Evolutionary conservation across 2,113 vertebrate species (phyloP), one percentile per base, ranked within the genome.

Genomic region (Protobothrops mucrosquamatus): DNA sequence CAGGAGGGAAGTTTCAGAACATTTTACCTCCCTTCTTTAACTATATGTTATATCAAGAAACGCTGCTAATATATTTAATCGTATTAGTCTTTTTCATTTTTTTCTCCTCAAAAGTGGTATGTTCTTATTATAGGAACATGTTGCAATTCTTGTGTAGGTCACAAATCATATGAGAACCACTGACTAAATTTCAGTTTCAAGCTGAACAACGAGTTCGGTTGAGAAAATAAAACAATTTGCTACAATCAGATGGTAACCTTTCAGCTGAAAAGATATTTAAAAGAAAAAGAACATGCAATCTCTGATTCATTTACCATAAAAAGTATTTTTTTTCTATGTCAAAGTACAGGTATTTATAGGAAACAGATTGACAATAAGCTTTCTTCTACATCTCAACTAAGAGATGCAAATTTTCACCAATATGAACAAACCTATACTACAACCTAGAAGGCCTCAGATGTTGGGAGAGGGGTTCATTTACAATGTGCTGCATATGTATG

Each of bases 91-190:
- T 91, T 94, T 88, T 0, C 74, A 89, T 0, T 89, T 91, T 89
- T 39, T 14, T 6, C 39, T 12, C 39, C 6, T 22, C 12, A 0
- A 22, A 59, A 20, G 9, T 91, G 5, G 0, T 11, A 0, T 55
- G 22, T 1, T 93, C 89, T 14, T 88, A 4, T 92, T 61, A 61
- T 7, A 91, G 87, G 2, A 3, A 3, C 23, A 34, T 54, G 64
- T 1, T 92, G 22, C 57, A 91, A 93, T 92, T 96, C 51, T 91
- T 91, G 61, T 24, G 18, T 54, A 57, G 24, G 23, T 93, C 89
- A 94, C 85, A 94, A 93, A 94, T 94, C 64, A 94, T 93, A 94
- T 86, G 7, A 26, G 3, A 43, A 92, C 64, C 92, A 2, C 90
- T 88, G 88, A 86, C 59, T 20, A 22, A 43, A 85, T 29, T 11